Base-by-base conservation (phyloP, 2,888 invertebrate species). In the Pollenia amentaria region DNA sequence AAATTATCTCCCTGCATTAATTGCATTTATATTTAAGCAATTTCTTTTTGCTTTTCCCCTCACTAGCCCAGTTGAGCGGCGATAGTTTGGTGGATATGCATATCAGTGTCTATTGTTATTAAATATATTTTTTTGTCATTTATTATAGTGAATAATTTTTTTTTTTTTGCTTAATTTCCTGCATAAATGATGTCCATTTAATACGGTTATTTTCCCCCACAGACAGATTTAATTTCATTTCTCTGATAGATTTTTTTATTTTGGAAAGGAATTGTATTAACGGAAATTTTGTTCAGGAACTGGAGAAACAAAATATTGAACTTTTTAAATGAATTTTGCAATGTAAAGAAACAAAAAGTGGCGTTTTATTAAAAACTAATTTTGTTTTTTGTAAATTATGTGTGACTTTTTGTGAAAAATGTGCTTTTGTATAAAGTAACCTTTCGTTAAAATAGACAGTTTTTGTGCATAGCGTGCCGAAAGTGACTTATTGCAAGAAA, bases 1-100 rank as follows among this genome's bases (percentile, higher is more conserved):
- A 85, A 81, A 81, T 85, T 77, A 85, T 80, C 80, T 80, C 14
- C 46, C 55, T 73, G 38, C 80, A 76, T 60, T 85, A 81, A 85
- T 81, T 81, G 70, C 76, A 77, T 81, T 81, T 57, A 57, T 77
- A 48, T 62, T 72, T 18, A 60, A 70, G 48, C 46, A 76, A 16
- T 29, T 48, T 81, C 18, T 67, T 67, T 75, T 18, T 55, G 18
- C 55, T 46, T 2, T 73, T 69, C 11, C n/a, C 7, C 60, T 7
- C 11, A n/a, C 18, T 7, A 40, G n/a, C 18, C 16, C 8, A 64
- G 38, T 44, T 18, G 12, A 16, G 16, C 14, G 6, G 16, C 14
- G 6, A 3, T 29, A 29, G 29, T 57, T 14, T 11, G 38, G 40
- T 4, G 48, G 81, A 81, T 80, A 29, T 70, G 64, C 83, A 84